These are phyloP conservation scores for Patella depressa DNA, from an alignment of 2,888 invertebrate genomes.

Conservation along the genomic window DNA sequence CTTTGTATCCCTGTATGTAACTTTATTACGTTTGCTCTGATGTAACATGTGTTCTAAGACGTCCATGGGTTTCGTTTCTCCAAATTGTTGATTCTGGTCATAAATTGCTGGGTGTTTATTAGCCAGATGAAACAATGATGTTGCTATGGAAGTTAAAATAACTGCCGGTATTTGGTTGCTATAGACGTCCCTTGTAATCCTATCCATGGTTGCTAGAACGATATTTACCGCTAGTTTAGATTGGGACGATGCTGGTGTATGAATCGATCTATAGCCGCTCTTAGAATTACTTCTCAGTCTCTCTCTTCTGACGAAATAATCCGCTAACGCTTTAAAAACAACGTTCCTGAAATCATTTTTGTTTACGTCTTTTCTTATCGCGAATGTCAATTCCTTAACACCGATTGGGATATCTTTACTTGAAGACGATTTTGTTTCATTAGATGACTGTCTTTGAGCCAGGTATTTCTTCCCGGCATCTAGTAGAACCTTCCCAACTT, in stretches of 20 bases:
- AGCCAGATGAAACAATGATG: background rate
- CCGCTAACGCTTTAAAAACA: slow-evolving; percentile 13
- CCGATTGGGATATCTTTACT: background rate
- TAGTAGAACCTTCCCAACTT: background rate
- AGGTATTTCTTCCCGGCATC: background rate
- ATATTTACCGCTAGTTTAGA: slow-evolving; percentile 13
- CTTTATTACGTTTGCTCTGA: slow-evolving; percentile 38
- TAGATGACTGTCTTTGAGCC: background rate
- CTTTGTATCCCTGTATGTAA: slow-evolving; percentile 36
- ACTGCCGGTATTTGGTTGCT: slow-evolving; percentile 3
- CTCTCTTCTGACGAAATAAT: slow-evolving; percentile 5
- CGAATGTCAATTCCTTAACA: background rate
- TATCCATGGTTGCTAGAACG: slow-evolving; percentile 15
- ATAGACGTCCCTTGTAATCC: slow-evolving; percentile 4
- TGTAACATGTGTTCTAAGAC: slow-evolving; percentile 27
- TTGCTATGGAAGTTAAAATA: slow-evolving; percentile 14
- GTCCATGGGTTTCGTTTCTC: background rate
- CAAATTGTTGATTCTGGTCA: background rate
- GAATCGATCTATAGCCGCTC: background rate
- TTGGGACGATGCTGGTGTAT: background rate
- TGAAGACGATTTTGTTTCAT: background rate
- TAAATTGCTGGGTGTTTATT: slow-evolving; percentile 2
- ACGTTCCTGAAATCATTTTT: slow-evolving; percentile 15
- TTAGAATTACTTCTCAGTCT: slow-evolving; percentile 1
- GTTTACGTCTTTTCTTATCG: slow-evolving; percentile 2